Base-by-base conservation (phyloP, 2,797 vertebrate species). In the Sebastes iracundus region DNA sequence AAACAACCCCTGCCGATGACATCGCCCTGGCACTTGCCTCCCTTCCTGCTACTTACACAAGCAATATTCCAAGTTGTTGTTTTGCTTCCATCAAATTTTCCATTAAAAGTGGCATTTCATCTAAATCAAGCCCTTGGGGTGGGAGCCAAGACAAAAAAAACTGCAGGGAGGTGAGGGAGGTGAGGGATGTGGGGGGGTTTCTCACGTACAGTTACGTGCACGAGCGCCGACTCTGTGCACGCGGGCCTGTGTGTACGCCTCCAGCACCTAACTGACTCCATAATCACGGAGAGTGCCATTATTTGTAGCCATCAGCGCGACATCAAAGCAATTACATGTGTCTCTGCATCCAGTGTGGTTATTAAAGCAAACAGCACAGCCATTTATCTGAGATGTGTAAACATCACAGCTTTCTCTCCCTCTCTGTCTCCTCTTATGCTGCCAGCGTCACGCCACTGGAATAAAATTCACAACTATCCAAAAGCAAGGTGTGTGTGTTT, bases 71-170 rank as follows among this genome's bases (percentile, higher is more conserved):
- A 72, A 90, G 90, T 74, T 87, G 87, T 93, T 94, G 94, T 96
- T 94, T 95, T 92, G 92, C 93, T 94, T 96, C 95, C 94, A 94
- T 97, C 95, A 94, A 85, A 95, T 95, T 96, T 95, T 95, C 38
- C 96, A 96, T 97, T 97, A 97, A 97, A 96, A 96, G 94, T 97
- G 96, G 96, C 95, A 95, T 96, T 96, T 96, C 93, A 96, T 97
- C 95, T 95, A 96, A 96, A 96, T 96, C 96, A 95, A 96, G 94
- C 94, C 97, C 96, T 95, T 80, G 72, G 95, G 97, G 95, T 75
- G 88, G 71, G 92, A 87, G 88, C 78, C 77, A 83, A 90, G 79
- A 95, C 92, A 95, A 14, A 59, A 84, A 93, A 93, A 93, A 94
- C 86, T 33, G 89, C 49, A 83, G 80, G 82, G 84, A 38, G 66